Percentiles rank a stretch among this genome's conserved stretches.
These are phyloP conservation scores for Pogonognathellus flavescens DNA, from an alignment of 1,140 invertebrate genomes.

Conservation along the genomic window DNA sequence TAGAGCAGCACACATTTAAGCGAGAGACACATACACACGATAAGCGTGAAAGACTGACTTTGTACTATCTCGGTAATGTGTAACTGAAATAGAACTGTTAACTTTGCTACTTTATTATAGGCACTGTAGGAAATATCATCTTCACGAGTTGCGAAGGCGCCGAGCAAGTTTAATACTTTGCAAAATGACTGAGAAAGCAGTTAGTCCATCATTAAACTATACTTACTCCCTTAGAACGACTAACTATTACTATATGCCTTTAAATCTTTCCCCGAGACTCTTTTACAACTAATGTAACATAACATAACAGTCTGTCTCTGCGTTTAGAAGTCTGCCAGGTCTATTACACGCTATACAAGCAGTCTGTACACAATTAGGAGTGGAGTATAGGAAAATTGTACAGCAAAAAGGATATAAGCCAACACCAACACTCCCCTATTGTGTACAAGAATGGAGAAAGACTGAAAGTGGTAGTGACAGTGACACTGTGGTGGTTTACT, in stretches of 20 bases:
- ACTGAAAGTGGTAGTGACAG: conserved; percentile 36
- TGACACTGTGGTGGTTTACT: conserved; percentile 33
- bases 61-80: neutral
- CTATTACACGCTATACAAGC: neutral
- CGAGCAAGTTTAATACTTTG: conserved; percentile 45
- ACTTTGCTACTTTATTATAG: conserved; percentile 7
- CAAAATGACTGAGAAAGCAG: conserved; percentile 46
- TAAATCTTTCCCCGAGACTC: conserved; percentile 17
- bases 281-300: conserved; percentile 18
- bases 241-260: conserved; percentile 15
- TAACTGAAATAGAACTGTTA: conserved; percentile 7
- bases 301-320: conserved; percentile 14
- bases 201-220: conserved; percentile 49
- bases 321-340: neutral
- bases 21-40: no score
- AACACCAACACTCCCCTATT: neutral
- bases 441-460: conserved; percentile 7
- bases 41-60: neutral
- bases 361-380: neutral
- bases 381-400: neutral
- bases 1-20: no score
- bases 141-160: conserved; percentile 27
- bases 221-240: conserved; percentile 11
- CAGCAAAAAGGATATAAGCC: neutral
- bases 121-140: conserved; percentile 6